Evolutionary conservation across 2,797 vertebrate species (phyloP).

Genomic region (Fratercula arctica): DNA sequence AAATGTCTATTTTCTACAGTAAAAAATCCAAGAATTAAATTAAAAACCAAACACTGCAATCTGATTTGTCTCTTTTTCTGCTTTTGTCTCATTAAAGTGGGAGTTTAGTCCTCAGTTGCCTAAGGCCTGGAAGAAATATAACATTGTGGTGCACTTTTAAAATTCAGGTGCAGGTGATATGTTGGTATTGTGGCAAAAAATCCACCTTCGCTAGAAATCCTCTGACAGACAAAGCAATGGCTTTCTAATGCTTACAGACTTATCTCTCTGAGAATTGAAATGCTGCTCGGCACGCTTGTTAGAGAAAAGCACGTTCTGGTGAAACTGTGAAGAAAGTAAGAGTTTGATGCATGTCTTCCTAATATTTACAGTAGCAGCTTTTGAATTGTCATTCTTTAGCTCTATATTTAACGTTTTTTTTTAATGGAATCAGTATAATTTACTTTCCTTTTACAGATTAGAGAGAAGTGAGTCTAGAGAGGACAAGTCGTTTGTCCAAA

Average conservation of each 20-base stretch:
- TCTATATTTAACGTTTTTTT: not conserved
- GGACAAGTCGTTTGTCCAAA: not conserved
- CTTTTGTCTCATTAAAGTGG: not conserved
- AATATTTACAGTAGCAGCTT: not conserved
- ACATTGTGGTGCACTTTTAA: not conserved
- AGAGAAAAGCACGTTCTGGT: not conserved
- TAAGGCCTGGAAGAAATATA: not conserved
- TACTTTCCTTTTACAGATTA: not conserved
- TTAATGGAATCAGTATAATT: not conserved
- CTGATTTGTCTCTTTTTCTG: not conserved
- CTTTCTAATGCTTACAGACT: not conserved
- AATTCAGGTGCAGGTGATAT: not conserved
- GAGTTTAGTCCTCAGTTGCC: too few species aligned
- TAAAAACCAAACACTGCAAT: not conserved
- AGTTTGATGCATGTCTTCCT: not conserved
- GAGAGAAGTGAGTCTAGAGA: not conserved
- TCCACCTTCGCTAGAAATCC: not conserved
- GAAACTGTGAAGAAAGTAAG: not conserved
- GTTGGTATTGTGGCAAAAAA: not conserved
- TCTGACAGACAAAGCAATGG: not conserved
- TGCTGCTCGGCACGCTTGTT: not conserved
- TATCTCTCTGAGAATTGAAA: not conserved
- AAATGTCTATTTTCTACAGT: not conserved
- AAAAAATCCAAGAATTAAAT: not conserved
- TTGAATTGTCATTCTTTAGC: not conserved